Evolutionary conservation across 92 coral and sea anemone species (phyloP).

Genomic region (Porites rus): DNA sequence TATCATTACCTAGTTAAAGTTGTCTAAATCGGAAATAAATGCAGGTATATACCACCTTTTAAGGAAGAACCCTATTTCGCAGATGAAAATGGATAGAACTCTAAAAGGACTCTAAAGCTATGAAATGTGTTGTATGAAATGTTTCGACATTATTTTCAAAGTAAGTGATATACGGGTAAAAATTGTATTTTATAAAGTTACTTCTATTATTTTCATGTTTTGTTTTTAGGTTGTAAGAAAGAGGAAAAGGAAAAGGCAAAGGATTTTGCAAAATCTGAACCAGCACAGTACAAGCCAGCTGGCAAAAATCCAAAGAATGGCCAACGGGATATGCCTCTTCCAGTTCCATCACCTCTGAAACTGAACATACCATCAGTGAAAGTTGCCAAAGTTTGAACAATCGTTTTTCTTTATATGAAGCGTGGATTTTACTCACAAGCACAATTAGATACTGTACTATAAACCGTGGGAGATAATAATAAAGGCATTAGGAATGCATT

Average conservation of each 20-base stretch:
- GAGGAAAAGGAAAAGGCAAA: conserved; percentile 3
- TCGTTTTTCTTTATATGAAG: background rate
- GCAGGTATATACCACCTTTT: no score
- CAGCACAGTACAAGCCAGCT: background rate
- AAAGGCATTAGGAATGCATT: background rate
- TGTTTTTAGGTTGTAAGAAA: conserved; percentile 27
- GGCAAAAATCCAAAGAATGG: background rate
- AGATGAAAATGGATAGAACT: no score
- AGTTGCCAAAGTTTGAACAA: background rate
- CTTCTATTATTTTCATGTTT: background rate
- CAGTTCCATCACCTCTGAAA: background rate
- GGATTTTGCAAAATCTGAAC: background rate
- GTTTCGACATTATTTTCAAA: no score
- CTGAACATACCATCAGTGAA: background rate
- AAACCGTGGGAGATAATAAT: no score
- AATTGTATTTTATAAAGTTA: no score
- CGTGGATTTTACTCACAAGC: background rate
- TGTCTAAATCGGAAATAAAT: no score
- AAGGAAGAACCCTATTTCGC: no score
- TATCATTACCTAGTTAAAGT: no score
- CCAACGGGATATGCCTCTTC: background rate
- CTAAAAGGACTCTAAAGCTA: no score
- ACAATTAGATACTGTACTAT: no score
- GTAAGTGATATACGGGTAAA: no score
- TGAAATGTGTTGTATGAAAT: no score